A percentile compares a stretch with the other conserved stretches of the same genome.
Evolutionary conservation across 2,113 vertebrate species (phyloP).

Genomic region (Psittacus erithacus): DNA sequence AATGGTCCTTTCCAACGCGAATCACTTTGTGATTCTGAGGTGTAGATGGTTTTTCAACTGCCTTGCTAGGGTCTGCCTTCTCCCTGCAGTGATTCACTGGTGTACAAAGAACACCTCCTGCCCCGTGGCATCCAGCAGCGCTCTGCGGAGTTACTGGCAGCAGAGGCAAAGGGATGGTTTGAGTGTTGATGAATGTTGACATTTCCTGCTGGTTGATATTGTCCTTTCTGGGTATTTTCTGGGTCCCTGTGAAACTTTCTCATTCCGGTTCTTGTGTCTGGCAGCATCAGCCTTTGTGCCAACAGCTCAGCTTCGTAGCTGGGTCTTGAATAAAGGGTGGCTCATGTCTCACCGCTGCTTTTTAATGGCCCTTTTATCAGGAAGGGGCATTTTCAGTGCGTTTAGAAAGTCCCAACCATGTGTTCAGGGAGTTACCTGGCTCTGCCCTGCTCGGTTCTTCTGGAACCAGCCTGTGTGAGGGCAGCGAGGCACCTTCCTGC

Average conservation of each 20-base stretch:
- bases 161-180: neutral
- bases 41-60: neutral
- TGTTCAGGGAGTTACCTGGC: neutral
- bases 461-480: rapidly evolving
- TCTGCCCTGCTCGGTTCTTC: neutral
- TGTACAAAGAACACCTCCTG: neutral
- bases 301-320: rapidly evolving
- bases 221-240: neutral
- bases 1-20: neutral
- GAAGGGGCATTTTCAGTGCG: neutral
- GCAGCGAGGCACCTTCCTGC: neutral
- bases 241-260: neutral
- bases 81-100: rapidly evolving
- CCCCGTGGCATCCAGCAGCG: neutral
- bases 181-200: neutral
- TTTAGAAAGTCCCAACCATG: neutral
- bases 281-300: neutral
- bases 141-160: neutral
- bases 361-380: neutral
- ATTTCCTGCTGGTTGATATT: neutral
- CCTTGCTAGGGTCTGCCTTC: neutral
- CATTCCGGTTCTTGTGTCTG: neutral
- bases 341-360: neutral
- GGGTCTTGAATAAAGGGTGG: neutral
- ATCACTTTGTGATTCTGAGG: neutral